These are phyloP conservation scores for Cephalopterus ornatus DNA, from an alignment of 2,113 vertebrate species.

Conservation along the genomic window DNA sequence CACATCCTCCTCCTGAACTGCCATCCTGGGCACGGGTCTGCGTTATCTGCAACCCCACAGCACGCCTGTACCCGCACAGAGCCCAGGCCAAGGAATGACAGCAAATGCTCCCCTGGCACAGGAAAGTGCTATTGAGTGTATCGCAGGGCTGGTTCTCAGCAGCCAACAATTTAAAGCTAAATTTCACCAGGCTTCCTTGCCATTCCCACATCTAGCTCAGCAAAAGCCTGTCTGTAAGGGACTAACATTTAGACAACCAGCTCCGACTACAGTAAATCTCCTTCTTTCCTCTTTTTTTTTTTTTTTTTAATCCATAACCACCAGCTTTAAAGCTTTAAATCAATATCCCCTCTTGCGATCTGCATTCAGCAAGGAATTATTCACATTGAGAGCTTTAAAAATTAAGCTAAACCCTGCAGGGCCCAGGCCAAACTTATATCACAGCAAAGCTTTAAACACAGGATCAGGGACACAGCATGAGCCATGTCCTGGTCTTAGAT, in stretches of 20 bases:
- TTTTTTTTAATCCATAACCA: constrained; percentile 59
- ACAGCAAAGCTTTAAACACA: constrained; percentile 63
- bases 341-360: constrained; percentile 65
- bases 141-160: constrained; percentile 10
- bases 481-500: constrained; percentile 47
- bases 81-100: neutral
- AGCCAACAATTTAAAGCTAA: constrained; percentile 20
- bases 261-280: constrained; percentile 58
- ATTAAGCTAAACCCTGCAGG: constrained; percentile 63
- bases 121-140: neutral
- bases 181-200: neutral
- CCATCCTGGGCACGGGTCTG: neutral
- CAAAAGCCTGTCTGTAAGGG: constrained; percentile 40
- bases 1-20: neutral
- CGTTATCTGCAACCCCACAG: neutral
- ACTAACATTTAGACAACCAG: constrained; percentile 49
- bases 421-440: constrained; percentile 65
- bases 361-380: constrained; percentile 66
- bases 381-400: constrained; percentile 67
- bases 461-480: constrained; percentile 61
- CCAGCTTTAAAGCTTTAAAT: constrained; percentile 71
- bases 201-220: constrained; percentile 13
- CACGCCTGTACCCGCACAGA: neutral
- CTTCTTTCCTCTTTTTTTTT: neutral
- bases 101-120: neutral